Evolutionary conservation across 2,113 vertebrate species (phyloP).

Genomic region (Spizaetus ornatus): DNA sequence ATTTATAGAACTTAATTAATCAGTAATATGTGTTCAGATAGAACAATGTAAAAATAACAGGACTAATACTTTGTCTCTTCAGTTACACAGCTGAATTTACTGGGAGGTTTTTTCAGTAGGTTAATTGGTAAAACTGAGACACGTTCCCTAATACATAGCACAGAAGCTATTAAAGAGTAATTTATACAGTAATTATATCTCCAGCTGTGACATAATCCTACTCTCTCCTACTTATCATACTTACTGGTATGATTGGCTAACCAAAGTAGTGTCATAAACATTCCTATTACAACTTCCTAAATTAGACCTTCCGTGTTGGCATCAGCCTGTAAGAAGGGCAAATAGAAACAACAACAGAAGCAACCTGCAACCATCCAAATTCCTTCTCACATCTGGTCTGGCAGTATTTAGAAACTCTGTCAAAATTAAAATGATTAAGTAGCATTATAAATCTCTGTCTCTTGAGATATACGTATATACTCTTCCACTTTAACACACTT

Average conservation of each 20-base stretch:
- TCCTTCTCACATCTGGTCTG: not conserved
- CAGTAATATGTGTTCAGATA: not conserved
- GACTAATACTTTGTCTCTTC: not conserved
- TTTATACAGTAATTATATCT: conserved; percentile 51
- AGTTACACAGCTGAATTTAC: not conserved
- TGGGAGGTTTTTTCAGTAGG: not conserved
- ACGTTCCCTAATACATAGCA: not conserved
- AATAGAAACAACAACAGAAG: not conserved
- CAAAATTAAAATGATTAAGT: not conserved
- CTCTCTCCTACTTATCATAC: not conserved
- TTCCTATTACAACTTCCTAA: not conserved
- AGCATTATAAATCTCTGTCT: not conserved
- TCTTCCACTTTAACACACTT: not conserved
- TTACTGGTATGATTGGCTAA: not conserved
- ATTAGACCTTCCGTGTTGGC: not conserved
- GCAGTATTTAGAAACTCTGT: not conserved
- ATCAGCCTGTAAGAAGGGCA: not conserved
- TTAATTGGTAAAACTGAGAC: conserved; percentile 40
- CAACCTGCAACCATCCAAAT: not conserved
- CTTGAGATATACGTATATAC: not conserved
- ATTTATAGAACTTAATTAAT: not conserved
- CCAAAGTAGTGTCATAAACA: not conserved
- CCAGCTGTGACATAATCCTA: conserved; percentile 42
- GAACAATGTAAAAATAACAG: not conserved
- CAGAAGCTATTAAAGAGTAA: conserved; percentile 39